Conservation (phyloP, 2,888 invertebrate genomes). For the Diplolepis rosae region DNA sequence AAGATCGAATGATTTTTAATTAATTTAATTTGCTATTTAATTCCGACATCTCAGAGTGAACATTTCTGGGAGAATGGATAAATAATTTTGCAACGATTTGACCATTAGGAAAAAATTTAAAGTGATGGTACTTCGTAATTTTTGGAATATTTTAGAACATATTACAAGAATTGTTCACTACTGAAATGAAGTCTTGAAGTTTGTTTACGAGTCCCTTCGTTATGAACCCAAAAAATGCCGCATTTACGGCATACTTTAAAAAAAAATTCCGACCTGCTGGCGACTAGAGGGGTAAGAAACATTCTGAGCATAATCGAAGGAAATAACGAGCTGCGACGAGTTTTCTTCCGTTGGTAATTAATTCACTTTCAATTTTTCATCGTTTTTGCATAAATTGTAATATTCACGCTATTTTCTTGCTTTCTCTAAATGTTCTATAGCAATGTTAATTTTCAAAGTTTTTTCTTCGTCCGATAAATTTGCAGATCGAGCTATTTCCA, state of each 20-base stretch:
- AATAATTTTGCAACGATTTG: neutral
- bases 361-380: neutral
- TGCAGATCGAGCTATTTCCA: neutral
- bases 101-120: neutral
- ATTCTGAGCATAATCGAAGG: conserved; percentile 29
- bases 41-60: neutral
- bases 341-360: neutral
- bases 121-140: conserved; percentile 16
- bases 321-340: neutral
- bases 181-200: neutral
- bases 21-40: neutral
- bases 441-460: neutral
- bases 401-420: conserved; percentile 19
- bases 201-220: neutral
- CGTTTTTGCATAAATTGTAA: neutral
- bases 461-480: conserved; percentile 19
- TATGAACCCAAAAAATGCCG: conserved; percentile 11
- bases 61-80: neutral
- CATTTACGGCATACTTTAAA: conserved; percentile 24
- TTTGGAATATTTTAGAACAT: neutral
- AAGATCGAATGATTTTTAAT: neutral
- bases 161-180: neutral
- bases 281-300: conserved; percentile 19
- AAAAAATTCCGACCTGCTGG: conserved; percentile 20
- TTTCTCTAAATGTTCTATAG: neutral